Percentiles rank a stretch among this genome's conserved stretches.
phyloP scores from a whole-genome alignment of 2,888 invertebrate genomes.

The Syrphus vitripennis region DNA sequence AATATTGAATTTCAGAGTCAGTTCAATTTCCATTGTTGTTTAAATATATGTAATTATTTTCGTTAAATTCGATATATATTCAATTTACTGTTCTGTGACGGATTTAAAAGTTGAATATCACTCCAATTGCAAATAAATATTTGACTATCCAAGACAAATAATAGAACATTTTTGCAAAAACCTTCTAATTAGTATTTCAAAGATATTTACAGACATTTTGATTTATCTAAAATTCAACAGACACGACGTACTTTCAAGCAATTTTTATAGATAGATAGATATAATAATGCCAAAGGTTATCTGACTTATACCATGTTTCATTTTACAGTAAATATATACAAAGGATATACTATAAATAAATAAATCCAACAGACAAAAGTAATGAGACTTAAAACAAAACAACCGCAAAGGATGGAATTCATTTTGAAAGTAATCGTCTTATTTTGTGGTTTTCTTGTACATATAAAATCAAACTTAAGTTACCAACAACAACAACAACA shows the following conservation, averaged over 20 bases:
- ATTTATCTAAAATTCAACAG: neutral
- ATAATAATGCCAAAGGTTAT: neutral
- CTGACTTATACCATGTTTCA: neutral
- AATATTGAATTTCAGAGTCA: too few species aligned
- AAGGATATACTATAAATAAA: neutral
- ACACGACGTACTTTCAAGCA: neutral
- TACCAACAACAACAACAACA: neutral
- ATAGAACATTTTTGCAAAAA: too few species aligned
- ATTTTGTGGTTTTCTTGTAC: neutral
- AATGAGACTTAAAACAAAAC: neutral
- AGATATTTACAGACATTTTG: neutral
- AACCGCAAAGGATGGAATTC: neutral
- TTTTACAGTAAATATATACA: neutral
- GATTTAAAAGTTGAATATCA: too few species aligned
- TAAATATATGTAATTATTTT: too few species aligned
- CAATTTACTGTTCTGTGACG: too few species aligned
- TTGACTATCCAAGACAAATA: too few species aligned
- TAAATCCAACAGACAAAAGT: neutral
- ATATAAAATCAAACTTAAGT: neutral
- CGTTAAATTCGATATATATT: too few species aligned
- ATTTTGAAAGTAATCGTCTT: constrained; percentile 10
- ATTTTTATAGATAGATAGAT: neutral
- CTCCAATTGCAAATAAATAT: too few species aligned
- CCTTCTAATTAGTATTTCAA: too few species aligned
- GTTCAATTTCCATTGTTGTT: too few species aligned